Percentiles rank a stretch among this genome's conserved stretches.
phyloP scores from a whole-genome alignment of 2,797 vertebrate genomes.

The Holocentrus rufus region DNA sequence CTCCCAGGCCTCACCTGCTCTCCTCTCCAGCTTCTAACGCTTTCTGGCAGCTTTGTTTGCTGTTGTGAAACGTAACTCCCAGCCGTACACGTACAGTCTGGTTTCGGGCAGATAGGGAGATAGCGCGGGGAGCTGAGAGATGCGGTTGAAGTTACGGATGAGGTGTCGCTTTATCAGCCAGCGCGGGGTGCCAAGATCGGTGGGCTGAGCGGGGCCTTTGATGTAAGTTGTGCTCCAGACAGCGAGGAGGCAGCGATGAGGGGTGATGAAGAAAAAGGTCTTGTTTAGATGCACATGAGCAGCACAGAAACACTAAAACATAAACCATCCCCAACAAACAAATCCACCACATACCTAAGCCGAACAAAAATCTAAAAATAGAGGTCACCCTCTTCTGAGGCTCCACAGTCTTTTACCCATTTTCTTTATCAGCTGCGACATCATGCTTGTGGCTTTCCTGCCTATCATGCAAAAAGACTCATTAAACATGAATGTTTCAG shows the following conservation, averaged over 20 bases:
- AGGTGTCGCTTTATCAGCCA: conserved; percentile 61
- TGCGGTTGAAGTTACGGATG: conserved; percentile 53
- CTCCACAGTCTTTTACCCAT: too few species aligned
- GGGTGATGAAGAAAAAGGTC: conserved; percentile 28
- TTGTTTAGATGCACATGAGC: conserved; percentile 45
- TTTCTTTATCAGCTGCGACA: too few species aligned
- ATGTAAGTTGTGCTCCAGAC: conserved; percentile 58
- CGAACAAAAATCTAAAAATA: neutral
- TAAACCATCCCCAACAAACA: conserved; percentile 43
- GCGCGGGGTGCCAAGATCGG: conserved; percentile 23
- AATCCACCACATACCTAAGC: neutral
- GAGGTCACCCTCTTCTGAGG: too few species aligned
- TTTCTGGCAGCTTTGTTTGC: conserved; percentile 22
- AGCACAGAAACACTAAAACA: conserved; percentile 47
- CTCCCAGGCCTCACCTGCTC: neutral
- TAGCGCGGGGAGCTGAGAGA: conserved; percentile 37
- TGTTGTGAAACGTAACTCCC: conserved; percentile 14
- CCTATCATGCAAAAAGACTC: too few species aligned
- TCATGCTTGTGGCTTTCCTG: too few species aligned
- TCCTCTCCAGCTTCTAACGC: conserved; percentile 15
- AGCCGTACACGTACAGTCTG: conserved; percentile 27
- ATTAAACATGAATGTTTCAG: too few species aligned
- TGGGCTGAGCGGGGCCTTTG: conserved; percentile 43
- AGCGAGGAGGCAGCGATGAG: conserved; percentile 25
- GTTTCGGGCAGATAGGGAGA: conserved; percentile 41